Evolutionary conservation across 2,113 vertebrate species (phyloP).

Genomic region (Siniperca knerii): DNA sequence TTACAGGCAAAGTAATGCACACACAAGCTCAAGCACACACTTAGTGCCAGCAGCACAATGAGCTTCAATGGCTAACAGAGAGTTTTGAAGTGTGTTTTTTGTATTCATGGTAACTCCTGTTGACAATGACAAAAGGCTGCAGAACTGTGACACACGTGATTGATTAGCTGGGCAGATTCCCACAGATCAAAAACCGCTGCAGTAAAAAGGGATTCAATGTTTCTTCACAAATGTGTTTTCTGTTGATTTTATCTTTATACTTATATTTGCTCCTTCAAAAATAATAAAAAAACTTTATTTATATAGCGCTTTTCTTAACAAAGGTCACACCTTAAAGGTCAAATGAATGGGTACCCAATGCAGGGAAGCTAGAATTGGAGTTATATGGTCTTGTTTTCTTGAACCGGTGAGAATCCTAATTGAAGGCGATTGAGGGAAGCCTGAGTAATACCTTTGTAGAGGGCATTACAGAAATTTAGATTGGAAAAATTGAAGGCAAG

Average conservation of each 20-base stretch:
- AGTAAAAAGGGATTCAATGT: conserved; percentile 4
- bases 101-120: conserved; percentile 53
- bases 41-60: conserved; percentile 39
- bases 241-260: conserved; percentile 5
- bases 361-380: too few relatives aligned
- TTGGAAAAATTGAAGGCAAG: too few relatives aligned
- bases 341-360: too few relatives aligned
- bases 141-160: conserved; percentile 59
- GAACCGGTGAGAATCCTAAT: too few relatives aligned
- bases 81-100: conserved; percentile 68
- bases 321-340: too few relatives aligned
- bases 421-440: too few relatives aligned
- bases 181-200: conserved; percentile 34
- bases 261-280: conserved; percentile 7
- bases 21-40: conserved; percentile 44
- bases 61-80: conserved; percentile 26
- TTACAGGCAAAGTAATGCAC: conserved; percentile 14
- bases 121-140: conserved; percentile 53
- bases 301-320: too few relatives aligned
- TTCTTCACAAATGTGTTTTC: neutral
- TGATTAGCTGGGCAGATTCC: conserved; percentile 62
- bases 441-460: too few relatives aligned
- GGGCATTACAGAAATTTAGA: too few relatives aligned
- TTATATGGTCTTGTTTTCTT: too few relatives aligned
- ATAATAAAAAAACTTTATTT: neutral